Percentiles rank a stretch among this genome's conserved stretches.
phyloP scores from a whole-genome alignment of 1,140 invertebrate species.

The Aphidius ervi region DNA sequence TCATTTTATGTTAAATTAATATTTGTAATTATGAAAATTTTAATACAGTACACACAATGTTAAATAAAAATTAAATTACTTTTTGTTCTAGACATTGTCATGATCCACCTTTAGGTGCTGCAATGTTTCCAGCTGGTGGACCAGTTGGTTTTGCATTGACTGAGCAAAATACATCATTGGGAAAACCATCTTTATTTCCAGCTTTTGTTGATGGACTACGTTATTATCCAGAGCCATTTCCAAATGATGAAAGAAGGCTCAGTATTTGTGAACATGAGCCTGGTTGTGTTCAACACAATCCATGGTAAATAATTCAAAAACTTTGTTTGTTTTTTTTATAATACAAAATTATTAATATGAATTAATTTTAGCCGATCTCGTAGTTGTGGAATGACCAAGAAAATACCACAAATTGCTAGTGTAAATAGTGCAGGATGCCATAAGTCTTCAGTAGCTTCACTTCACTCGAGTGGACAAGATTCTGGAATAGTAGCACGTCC shows the following conservation, averaged over 20 bases:
- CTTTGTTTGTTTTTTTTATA: not conserved
- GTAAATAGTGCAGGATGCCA: constrained; percentile 32
- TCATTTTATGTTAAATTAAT: no score
- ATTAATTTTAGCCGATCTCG: constrained; percentile 15
- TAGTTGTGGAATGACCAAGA: constrained; percentile 18
- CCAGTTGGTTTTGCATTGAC: constrained; percentile 41
- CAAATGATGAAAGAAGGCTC: constrained; percentile 32
- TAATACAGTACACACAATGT: no score
- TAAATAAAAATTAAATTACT: no score
- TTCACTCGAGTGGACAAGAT: constrained; percentile 76
- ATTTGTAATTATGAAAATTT: no score
- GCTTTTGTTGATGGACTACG: constrained; percentile 37
- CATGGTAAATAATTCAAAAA: constrained; percentile 28
- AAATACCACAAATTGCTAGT: constrained; percentile 13
- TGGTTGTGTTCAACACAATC: constrained; percentile 38
- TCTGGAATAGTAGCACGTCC: constrained; percentile 63
- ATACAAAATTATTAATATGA: not conserved
- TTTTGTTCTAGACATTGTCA: constrained; percentile 28
- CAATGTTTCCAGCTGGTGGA: constrained; percentile 35
- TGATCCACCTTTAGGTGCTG: constrained; percentile 25
- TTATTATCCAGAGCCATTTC: constrained; percentile 41
- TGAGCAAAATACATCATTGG: constrained; percentile 34
- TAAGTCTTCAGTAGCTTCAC: constrained; percentile 68
- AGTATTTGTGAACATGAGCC: constrained; percentile 42
- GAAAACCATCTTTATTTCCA: constrained; percentile 40